A percentile compares a stretch with the other conserved stretches of the same genome.
Conservation (phyloP, 2,113 vertebrate genomes). For the Abramis brama region DNA sequence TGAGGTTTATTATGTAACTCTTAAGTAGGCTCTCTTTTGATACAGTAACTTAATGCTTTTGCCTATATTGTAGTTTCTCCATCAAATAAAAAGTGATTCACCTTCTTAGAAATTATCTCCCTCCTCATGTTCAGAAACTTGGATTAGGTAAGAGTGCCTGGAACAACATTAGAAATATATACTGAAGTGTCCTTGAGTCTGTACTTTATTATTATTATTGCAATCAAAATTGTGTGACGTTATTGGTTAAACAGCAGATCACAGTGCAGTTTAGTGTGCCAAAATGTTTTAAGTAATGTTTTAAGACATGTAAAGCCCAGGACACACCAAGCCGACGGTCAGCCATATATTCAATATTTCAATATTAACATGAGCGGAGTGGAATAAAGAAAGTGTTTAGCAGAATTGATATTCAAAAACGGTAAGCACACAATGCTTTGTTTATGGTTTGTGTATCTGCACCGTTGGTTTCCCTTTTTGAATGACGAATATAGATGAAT, state of each 20-base stretch:
- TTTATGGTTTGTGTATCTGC: no score
- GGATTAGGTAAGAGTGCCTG: neutral
- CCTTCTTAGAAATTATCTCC: neutral
- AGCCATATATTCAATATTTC: no score
- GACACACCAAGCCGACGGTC: no score
- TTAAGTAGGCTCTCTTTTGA: neutral
- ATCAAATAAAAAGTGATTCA: no score
- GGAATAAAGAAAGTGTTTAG: no score
- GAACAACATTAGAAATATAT: neutral
- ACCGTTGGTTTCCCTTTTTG: no score
- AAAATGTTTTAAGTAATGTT: no score
- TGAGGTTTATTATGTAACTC: neutral
- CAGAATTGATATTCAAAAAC: no score
- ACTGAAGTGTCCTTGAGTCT: neutral
- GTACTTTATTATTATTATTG: neutral
- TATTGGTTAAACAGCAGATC: neutral
- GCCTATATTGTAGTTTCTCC: neutral
- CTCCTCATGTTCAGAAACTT: neutral
- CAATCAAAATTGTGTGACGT: neutral
- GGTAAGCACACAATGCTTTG: no score
- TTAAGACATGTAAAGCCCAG: no score
- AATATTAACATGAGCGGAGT: no score
- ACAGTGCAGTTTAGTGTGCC: neutral
- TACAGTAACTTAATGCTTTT: neutral
- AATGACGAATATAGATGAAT: no score